Evolutionary conservation across 2,888 invertebrate species (phyloP).

Genomic region (Hydrotaea diabolus): DNA sequence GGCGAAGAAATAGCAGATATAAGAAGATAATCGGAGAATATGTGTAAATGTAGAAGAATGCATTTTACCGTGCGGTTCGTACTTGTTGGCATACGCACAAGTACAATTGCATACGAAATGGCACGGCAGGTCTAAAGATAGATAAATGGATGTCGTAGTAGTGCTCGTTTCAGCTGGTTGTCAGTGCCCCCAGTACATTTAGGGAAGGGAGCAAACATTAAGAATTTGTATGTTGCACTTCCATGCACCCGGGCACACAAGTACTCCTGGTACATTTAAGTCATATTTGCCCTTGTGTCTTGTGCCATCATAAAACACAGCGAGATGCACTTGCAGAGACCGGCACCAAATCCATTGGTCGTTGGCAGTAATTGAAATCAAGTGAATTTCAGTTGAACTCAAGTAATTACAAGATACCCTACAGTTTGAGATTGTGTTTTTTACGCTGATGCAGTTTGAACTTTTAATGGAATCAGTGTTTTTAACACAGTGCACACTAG

Average conservation of each 20-base stretch:
- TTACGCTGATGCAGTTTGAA: slow-evolving; percentile 10
- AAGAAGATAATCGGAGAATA: not conserved
- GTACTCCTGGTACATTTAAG: slow-evolving; percentile 61
- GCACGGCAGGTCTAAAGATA: slow-evolving; percentile 10
- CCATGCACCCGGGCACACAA: not conserved
- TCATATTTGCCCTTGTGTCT: slow-evolving; percentile 77
- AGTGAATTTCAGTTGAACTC: slow-evolving; percentile 30
- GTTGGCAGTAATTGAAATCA: slow-evolving; percentile 32
- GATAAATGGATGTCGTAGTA: not conserved
- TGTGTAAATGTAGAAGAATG: not conserved
- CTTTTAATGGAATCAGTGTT: not conserved
- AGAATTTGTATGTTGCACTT: slow-evolving; percentile 10
- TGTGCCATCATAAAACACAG: slow-evolving; percentile 50
- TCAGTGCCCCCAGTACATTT: slow-evolving; percentile 19
- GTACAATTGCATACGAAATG: not conserved
- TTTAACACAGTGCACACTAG: no score
- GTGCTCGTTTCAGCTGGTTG: slow-evolving; percentile 10
- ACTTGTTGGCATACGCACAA: not conserved
- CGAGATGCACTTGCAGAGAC: slow-evolving; percentile 1
- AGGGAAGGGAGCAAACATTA: slow-evolving; percentile 21
- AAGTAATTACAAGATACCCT: slow-evolving; percentile 26
- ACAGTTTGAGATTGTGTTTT: not conserved
- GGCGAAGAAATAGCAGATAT: not conserved
- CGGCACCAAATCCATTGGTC: not conserved
- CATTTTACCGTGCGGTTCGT: not conserved